phyloP scores from a whole-genome alignment of 2,113 vertebrate genomes.

The Apteryx owenii region DNA sequence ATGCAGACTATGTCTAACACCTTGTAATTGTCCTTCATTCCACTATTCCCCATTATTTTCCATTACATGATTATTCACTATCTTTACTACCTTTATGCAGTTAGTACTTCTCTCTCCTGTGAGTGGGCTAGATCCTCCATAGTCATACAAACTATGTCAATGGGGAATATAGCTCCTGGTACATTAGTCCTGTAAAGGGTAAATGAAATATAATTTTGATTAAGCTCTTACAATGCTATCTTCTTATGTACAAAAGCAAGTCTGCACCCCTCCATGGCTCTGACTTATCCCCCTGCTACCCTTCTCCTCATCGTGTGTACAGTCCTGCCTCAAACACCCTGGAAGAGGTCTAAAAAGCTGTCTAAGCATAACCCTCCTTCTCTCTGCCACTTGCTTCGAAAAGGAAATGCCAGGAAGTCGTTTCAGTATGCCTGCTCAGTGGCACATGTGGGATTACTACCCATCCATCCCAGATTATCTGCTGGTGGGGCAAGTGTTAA shows the following conservation, averaged over 20 bases:
- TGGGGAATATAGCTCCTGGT: neutral
- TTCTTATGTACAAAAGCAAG: neutral
- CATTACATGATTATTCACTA: neutral
- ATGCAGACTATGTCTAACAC: neutral
- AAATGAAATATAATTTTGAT: neutral
- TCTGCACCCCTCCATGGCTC: neutral
- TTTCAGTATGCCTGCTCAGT: neutral
- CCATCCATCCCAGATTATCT: neutral
- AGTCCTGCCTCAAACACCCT: neutral
- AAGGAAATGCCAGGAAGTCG: neutral
- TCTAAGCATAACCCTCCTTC: neutral
- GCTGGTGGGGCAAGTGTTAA: neutral
- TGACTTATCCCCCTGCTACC: neutral
- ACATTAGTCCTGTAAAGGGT: neutral
- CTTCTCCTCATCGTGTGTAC: accelerated
- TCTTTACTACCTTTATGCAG: neutral
- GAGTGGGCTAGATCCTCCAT: conserved; percentile 8
- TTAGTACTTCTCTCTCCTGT: neutral
- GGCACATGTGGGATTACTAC: neutral
- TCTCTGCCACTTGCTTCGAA: neutral
- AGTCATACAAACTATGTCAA: neutral
- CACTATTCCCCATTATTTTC: neutral
- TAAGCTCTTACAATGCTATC: neutral
- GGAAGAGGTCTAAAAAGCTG: neutral
- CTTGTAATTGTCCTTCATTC: neutral